These are phyloP conservation scores for Cassiopea andromeda DNA, from an alignment of 30 jellyfish, hydroid and myxozoan genomes.

Conservation along the genomic window DNA sequence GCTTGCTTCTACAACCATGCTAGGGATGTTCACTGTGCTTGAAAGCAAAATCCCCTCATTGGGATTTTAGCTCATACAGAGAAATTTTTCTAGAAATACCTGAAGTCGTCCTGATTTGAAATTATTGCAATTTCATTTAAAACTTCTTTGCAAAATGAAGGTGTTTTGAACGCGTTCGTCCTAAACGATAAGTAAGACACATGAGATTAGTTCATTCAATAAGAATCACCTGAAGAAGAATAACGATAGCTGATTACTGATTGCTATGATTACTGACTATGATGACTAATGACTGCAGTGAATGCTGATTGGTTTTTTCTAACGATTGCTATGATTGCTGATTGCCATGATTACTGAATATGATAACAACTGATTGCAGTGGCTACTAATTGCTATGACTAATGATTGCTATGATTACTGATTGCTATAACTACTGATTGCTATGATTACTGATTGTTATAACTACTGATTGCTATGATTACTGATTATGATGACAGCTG, in stretches of 20 bases:
- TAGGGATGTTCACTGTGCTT: not conserved
- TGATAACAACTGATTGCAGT: too few species aligned
- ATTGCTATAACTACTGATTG: too few species aligned
- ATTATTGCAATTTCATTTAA: conserved; percentile 72
- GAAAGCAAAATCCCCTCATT: not conserved
- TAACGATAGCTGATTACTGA: not conserved
- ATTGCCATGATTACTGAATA: too few species aligned
- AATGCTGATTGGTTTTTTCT: too few species aligned
- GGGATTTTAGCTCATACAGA: not conserved
- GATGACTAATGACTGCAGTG: too few species aligned
- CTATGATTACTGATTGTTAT: too few species aligned
- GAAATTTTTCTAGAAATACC: conserved; percentile 38
- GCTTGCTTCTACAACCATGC: too few species aligned
- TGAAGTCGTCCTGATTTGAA: conserved; percentile 52
- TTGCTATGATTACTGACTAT: not conserved
- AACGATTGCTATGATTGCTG: too few species aligned
- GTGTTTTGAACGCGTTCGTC: conserved; percentile 59
- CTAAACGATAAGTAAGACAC: conserved; percentile 25
- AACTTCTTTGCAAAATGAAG: conserved; percentile 87
- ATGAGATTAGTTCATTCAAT: not conserved
- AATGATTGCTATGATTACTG: too few species aligned
- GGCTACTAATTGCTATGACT: too few species aligned
- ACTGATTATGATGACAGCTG: too few species aligned
- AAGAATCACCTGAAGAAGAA: not conserved
- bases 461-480: too few species aligned